Evolutionary conservation across 2,797 vertebrate species (phyloP), one percentile per base, ranked within the genome.

Genomic region (Meriones psammophilus): DNA sequence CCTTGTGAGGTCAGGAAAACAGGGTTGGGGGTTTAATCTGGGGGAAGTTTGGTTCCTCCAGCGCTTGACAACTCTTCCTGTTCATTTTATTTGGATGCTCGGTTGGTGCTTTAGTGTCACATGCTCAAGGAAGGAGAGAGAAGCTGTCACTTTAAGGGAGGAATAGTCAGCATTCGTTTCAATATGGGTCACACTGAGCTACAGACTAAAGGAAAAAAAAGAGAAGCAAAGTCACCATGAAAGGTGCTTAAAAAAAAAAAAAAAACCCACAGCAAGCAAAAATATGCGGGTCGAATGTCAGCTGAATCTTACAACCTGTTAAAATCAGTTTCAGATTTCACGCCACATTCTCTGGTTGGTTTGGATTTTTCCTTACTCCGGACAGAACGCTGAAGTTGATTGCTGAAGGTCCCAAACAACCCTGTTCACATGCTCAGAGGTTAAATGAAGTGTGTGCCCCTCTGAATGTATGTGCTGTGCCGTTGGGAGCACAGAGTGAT

Each of bases 281-380:
- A 62, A 8, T 36, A 1, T 36, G 80, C 46, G 28, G 92, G 58
- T 88, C 20, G 95, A 97, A 64, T 89, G 83, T 77, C 12, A 85
- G 0, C 3, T 91, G 14, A 4, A 74, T 15, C 89, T 76, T 69
- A 83, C 12, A 50, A 33, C 33, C 26, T 18, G 26, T 58, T 74
- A 81, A 96, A 84, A 94, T 62, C 91, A 58, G 77, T 28, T 90
- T 97, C 60, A 56, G 42, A 93, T 95, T 97, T 96, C 15, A 0
- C 60, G 94, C 14, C 2, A 33, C 20, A 86, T 39, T 15, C 86
- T 83, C 76, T 92, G 68, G 60, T 88, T 87, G 66, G 79, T 60
- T 80, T 62, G 2, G 33, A 80, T 3, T 83, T 95, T 36, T 64
- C 79, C 1, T 1, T 3, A 85, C 54, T 39, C 17, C 7, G 62